Conservation (phyloP, 2,797 vertebrate genomes). For the Peromyscus eremicus region DNA sequence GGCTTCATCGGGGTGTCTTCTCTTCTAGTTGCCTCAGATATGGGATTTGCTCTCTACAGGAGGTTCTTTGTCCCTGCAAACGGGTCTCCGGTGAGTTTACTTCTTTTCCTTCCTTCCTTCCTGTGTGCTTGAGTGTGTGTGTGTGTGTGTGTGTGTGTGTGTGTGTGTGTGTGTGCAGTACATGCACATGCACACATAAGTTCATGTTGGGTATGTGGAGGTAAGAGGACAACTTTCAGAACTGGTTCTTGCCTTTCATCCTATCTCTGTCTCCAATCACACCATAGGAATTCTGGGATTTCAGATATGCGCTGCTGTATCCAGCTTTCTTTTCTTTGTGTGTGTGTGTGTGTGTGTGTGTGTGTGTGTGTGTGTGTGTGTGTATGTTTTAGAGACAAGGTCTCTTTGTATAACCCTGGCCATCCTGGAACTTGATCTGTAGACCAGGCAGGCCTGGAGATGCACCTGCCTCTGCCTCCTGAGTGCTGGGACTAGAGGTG, state of each 20-base stretch:
- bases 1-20: slow-evolving; percentile 67
- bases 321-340: background rate
- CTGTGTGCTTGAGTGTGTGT: background rate
- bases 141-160: background rate
- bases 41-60: slow-evolving; percentile 96
- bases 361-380: too few relatives aligned
- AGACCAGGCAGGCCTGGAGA: too few relatives aligned
- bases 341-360: too few relatives aligned
- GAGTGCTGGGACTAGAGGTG: too few relatives aligned
- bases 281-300: background rate
- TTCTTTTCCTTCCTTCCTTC: background rate
- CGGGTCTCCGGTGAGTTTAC: slow-evolving; percentile 88
- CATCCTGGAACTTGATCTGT: too few relatives aligned
- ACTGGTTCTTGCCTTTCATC: background rate
- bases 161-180: background rate
- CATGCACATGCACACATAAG: background rate
- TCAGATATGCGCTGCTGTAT: background rate
- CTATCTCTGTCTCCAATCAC: background rate
- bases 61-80: slow-evolving; percentile 88
- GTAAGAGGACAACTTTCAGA: background rate
- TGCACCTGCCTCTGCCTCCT: too few relatives aligned
- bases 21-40: slow-evolving; percentile 90
- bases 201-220: background rate
- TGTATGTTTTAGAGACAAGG: too few relatives aligned
- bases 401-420: too few relatives aligned